Evolutionary conservation across 1,140 invertebrate genomes (phyloP), one percentile per base, ranked within the genome.

Genomic region (Chrysoperla carnea): DNA sequence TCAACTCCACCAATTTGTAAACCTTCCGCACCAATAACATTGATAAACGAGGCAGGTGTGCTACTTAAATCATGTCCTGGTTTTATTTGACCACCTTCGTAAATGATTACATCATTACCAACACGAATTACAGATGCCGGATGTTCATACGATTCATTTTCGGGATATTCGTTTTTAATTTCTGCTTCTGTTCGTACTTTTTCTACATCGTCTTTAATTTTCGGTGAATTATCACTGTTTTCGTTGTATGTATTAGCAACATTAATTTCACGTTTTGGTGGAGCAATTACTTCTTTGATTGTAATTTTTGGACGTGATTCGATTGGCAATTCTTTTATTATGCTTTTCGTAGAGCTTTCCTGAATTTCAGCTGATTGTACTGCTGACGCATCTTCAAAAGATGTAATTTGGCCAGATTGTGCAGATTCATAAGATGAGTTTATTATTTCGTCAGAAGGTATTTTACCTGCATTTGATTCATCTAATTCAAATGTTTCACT

Each of bases 21-120:
- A 14, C 60, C 60, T 53, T 63, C 61, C 15, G 61, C 61, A 29
- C 61, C 61, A 28, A 63, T 57, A 12, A 63, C 52, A 35, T 60
- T 63, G 23, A 63, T 60, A 11, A 63, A 52, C 6, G 57, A 52
- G 11, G 50, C 48, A 4, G 52, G 45, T 6, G 61, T 60, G 33
- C 52, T 63, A 29, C 52, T 55, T 4, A 48, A 46, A 42, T 55
- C 52, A 44, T 60, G 59, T 46, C 58, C 55, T 4, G 52, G 50
- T 8, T 60, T 51, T 8, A 59, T 44, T 46, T 57, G 52, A n/a
- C 54, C 59, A 43, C 55, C 51, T 42, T 60, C 57, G 6, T 62
- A 46, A 41, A 54, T 58, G 2, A 62, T 40, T n/a, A 62, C 43
- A 43, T 61, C 53, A 44, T 62, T 59, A 8, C 61, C 61, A n/a